These are phyloP conservation scores for Xiphophorus maculatus DNA, from an alignment of 2,113 vertebrate genomes.

Conservation along the genomic window DNA sequence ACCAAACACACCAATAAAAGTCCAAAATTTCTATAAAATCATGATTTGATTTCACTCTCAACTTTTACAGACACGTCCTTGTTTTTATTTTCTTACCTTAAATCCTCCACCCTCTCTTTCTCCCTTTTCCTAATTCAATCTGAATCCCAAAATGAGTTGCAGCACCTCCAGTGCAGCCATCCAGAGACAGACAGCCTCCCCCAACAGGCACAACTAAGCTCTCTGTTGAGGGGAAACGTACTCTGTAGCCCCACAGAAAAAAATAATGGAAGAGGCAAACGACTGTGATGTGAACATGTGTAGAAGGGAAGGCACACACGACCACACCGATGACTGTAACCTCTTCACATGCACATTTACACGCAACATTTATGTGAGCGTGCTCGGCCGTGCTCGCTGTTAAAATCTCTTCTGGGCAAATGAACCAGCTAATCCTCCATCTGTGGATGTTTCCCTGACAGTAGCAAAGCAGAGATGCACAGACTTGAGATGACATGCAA, in stretches of 20 bases:
- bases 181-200: conserved; percentile 46
- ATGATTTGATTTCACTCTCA: background rate
- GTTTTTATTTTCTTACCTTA: background rate
- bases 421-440: conserved; percentile 68
- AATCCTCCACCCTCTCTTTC: background rate
- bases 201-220: conserved; percentile 46
- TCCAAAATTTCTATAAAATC: background rate
- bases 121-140: conserved; percentile 36
- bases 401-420: conserved; percentile 59
- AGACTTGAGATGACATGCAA: conserved; percentile 59
- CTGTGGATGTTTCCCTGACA: conserved; percentile 64
- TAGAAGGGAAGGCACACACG: conserved; percentile 7
- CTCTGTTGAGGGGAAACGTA: conserved; percentile 37
- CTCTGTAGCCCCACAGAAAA: conserved; percentile 24
- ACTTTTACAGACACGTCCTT: background rate
- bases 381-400: conserved; percentile 33
- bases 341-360: conserved; percentile 2
- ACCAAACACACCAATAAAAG: background rate
- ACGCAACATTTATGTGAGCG: conserved; percentile 15
- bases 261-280: background rate
- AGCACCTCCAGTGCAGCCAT: conserved; percentile 50
- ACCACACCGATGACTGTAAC: background rate
- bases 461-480: conserved; percentile 65
- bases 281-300: background rate
- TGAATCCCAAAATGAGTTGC: conserved; percentile 50